A percentile compares a stretch with the other conserved stretches of the same genome.
Evolutionary conservation across 1,140 invertebrate genomes (phyloP).

Genomic region (Papilio dardanus): DNA sequence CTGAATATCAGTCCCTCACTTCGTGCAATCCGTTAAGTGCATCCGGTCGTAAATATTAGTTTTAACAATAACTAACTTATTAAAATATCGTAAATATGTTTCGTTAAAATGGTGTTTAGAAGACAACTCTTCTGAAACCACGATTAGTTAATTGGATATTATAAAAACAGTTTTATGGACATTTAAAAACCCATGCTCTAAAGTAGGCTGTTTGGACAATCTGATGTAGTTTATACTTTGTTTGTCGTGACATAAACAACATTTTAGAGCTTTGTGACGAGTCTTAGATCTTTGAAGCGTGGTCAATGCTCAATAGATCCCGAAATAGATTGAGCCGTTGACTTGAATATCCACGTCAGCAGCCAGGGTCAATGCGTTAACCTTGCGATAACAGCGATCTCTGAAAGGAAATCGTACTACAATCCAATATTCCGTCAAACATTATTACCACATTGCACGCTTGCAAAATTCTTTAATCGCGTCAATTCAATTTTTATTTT

Average conservation of each 20-base stretch:
- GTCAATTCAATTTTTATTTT: slow-evolving; percentile 19
- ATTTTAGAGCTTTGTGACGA: neutral
- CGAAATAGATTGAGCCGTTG: slow-evolving; percentile 22
- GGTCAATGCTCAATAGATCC: slow-evolving; percentile 14
- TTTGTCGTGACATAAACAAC: neutral
- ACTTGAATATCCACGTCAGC: slow-evolving; percentile 13
- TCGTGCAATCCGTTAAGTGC: slow-evolving; percentile 13
- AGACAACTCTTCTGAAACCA: too few species aligned
- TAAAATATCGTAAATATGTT: slow-evolving; percentile 1
- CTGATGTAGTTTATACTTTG: too few species aligned
- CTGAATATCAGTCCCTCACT: neutral
- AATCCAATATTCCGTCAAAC: slow-evolving; percentile 26
- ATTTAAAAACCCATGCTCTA: neutral
- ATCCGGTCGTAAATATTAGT: neutral
- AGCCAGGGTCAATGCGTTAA: slow-evolving; percentile 39
- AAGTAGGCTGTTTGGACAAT: too few species aligned
- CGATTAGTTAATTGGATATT: too few species aligned
- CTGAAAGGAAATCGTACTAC: slow-evolving; percentile 44
- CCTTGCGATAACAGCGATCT: slow-evolving; percentile 42
- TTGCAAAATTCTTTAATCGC: slow-evolving; percentile 31
- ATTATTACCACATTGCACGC: slow-evolving; percentile 25
- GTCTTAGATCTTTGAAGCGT: neutral
- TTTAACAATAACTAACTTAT: neutral
- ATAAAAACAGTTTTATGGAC: too few species aligned
- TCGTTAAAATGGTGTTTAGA: neutral